Base-by-base conservation (phyloP, 2,888 invertebrate genomes). In the Digitonthophagus gazella region DNA sequence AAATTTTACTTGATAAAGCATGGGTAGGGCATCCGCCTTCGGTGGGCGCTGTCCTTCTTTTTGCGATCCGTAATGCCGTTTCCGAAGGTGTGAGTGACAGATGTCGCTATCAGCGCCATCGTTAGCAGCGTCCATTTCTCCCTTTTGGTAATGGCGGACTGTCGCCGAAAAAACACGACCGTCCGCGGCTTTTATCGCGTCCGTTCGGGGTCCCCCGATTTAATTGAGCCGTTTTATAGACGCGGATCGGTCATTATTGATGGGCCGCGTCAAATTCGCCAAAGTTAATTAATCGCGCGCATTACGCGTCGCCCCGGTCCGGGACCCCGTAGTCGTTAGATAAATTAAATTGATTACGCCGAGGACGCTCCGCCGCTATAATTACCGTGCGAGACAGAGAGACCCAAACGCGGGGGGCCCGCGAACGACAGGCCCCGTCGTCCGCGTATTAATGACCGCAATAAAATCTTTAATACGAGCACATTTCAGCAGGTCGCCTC, bases 191-290 rank as follows among this genome's bases (percentile, higher is more conserved):
- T 44, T 44, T 44, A 44, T 44, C 28, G 28, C 28, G 28, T 6
- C 28, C 3, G 8, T 44, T 57, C n/a, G 57, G 57, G 18, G 61
- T 44, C 28, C 28, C 28, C 19, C n/a, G 61, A 19, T 61, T 58
- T 61, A 61, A 61, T 61, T 61, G 61, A 61, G 61, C 61, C 20
- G 61, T 61, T 61, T 61, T 61, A 61, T 61, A 61, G 61, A 20
- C 15, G 61, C 15, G 28, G 57, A 57, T 57, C 57, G 14, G 16
- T 11, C 57, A n/a, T 61, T 61, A 61, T 61, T 61, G 61, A 61
- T 61, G 61, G 61, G 19, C 18, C 19, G 18, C 20, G 61, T 61
- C 61, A 61, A 61, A 61, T 19, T 19, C 61, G 14, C 61, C 19
- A 61, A 61, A 61, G 61, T 20, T 61, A 18, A 61, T 61, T 61